A percentile compares a stretch with the other conserved stretches of the same genome.
Evolutionary conservation across 2,797 vertebrate genomes (phyloP).

Genomic region (Synanceia verrucosa): DNA sequence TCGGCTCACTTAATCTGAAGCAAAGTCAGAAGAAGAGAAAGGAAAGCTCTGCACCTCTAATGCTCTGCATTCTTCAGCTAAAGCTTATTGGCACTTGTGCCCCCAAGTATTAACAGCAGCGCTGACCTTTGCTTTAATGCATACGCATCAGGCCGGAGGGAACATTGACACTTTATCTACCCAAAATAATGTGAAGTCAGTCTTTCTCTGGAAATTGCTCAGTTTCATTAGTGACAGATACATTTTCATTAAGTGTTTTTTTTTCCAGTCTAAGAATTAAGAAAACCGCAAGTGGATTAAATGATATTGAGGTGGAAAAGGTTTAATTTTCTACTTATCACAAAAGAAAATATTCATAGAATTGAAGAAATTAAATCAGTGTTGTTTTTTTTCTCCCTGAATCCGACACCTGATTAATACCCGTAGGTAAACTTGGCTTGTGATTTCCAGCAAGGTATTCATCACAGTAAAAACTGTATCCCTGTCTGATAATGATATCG

Average conservation of each 20-base stretch:
- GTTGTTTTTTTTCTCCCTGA: too few species aligned
- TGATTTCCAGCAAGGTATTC: too few species aligned
- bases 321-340: too few species aligned
- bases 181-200: conserved; percentile 14
- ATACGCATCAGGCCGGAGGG: conserved; percentile 1
- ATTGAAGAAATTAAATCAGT: too few species aligned
- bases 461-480: too few species aligned
- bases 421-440: too few species aligned
- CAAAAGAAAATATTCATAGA: too few species aligned
- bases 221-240: conserved; percentile 3
- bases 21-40: conserved; percentile 21
- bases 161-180: conserved; percentile 11
- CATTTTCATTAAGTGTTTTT: conserved; percentile 7
- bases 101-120: conserved; percentile 28
- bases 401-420: too few species aligned
- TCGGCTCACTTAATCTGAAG: not conserved
- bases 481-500: too few species aligned
- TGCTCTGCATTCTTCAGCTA: conserved; percentile 9
- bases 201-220: conserved; percentile 18
- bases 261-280: too few species aligned
- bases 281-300: too few species aligned
- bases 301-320: not conserved
- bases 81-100: conserved; percentile 15
- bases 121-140: conserved; percentile 49
- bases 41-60: conserved; percentile 14